Conservation (phyloP, 2,113 vertebrate species). For the Catagonus wagneri region DNA sequence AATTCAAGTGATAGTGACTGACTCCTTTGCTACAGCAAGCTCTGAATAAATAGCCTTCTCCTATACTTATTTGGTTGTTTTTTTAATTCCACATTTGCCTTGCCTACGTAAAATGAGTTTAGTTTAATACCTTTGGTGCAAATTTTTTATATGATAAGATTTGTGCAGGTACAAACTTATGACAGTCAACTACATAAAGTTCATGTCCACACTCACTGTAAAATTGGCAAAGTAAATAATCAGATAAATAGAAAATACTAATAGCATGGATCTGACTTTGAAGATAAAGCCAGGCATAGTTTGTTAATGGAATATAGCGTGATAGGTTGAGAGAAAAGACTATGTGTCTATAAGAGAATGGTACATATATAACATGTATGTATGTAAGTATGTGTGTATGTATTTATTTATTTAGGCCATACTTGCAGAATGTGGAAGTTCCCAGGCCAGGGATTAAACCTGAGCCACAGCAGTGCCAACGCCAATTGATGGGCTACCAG, state of each 20-base stretch:
- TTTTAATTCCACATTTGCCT: background rate
- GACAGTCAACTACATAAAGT: background rate
- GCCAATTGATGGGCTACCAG: too few relatives aligned
- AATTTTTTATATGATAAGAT: background rate
- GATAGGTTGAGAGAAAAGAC: background rate
- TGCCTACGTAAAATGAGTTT: background rate
- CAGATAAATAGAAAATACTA: conserved; percentile 22
- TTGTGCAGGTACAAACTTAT: background rate
- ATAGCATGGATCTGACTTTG: background rate
- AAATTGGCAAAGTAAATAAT: background rate
- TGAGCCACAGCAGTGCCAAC: too few relatives aligned
- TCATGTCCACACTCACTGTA: background rate
- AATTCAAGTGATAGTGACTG: background rate
- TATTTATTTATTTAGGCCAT: too few relatives aligned
- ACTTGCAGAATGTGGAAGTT: too few relatives aligned
- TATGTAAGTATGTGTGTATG: too few relatives aligned
- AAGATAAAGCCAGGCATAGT: background rate
- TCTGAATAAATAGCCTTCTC: background rate
- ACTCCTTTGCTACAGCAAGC: background rate
- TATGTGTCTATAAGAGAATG: background rate
- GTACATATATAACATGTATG: background rate
- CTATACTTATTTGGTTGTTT: background rate
- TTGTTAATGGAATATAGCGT: background rate
- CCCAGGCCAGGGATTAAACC: too few relatives aligned
- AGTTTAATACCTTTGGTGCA: background rate